These are phyloP conservation scores for Heteronetta atricapilla DNA, from an alignment of 2,113 vertebrate genomes.

Conservation along the genomic window DNA sequence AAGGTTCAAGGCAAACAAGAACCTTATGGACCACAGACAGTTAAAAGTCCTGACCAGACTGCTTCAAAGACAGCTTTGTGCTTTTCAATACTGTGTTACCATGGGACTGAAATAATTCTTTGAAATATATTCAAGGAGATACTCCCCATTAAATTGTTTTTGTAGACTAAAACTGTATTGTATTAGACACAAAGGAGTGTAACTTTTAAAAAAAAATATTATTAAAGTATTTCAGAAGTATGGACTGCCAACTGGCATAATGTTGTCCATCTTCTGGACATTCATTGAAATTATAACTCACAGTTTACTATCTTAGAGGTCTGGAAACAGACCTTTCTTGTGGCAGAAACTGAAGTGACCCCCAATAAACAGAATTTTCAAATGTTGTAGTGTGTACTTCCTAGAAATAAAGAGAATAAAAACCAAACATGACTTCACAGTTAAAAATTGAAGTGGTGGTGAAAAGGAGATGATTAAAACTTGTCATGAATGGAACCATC, in stretches of 20 bases:
- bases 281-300: neutral
- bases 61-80: neutral
- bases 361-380: neutral
- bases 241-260: neutral
- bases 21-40: neutral
- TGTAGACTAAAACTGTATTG: neutral
- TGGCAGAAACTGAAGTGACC: neutral
- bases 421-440: neutral
- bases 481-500: neutral
- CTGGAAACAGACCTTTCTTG: neutral
- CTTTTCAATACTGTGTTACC: neutral
- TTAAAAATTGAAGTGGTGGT: fast-evolving
- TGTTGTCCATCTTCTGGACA: neutral
- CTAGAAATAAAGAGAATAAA: neutral
- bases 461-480: neutral
- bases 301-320: fast-evolving
- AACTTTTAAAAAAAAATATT: neutral
- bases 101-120: neutral
- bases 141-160: neutral
- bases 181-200: fast-evolving
- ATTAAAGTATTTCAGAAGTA: neutral
- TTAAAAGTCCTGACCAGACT: neutral
- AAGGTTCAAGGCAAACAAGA: neutral
- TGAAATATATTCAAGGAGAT: neutral
- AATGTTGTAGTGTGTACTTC: neutral